Evolutionary conservation across 2,888 invertebrate genomes (phyloP), one percentile per base, ranked within the genome.

Genomic region (Colletes collaris): DNA sequence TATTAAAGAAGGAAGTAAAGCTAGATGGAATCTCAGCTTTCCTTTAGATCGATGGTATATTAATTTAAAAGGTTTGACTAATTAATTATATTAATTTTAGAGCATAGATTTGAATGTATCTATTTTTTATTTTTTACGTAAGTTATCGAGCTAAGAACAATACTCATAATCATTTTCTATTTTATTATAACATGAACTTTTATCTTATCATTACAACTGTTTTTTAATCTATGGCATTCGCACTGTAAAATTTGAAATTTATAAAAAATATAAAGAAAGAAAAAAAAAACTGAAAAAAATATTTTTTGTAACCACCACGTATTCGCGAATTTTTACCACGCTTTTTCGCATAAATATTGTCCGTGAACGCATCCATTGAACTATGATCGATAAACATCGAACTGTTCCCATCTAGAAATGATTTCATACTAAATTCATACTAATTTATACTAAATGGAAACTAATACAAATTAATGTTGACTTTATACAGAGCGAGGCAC

Each of bases 231-330:
- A 46, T 8, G 2, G 10, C 44, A 8, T 46, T 8, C 8, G 10
- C 10, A 46, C 7, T 69, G n/a, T 59, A 35, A 59, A 27, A 19
- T 52, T 27, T 52, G 52, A 37, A 52, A 55, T 77, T 75, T 67
- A 53, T n/a, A 52, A 55, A 19, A 53, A 40, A 27, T 64, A 58
- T 13, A 27, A 13, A 74, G 55, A 27, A 58, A 16, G 16, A 16
- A 10, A 44, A 46, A 46, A 50, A 56, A 66, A 55, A 64, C 68
- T 75, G 27, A 27, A 27, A 27, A 16, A 27, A 27, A 27, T 27
- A 27, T 27, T 78, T 77, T 65, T 77, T 75, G 68, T 75, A 75
- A 64, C 13, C n/a, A 50, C 40, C n/a, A 40, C 46, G 50, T 76
- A 68, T 16, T 53, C 2, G 13, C 19, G 19, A 50, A 50, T 50